A percentile compares a stretch with the other conserved stretches of the same genome.
Evolutionary conservation across 2,797 vertebrate genomes (phyloP).

Genomic region (Semaprochilodus insignis): DNA sequence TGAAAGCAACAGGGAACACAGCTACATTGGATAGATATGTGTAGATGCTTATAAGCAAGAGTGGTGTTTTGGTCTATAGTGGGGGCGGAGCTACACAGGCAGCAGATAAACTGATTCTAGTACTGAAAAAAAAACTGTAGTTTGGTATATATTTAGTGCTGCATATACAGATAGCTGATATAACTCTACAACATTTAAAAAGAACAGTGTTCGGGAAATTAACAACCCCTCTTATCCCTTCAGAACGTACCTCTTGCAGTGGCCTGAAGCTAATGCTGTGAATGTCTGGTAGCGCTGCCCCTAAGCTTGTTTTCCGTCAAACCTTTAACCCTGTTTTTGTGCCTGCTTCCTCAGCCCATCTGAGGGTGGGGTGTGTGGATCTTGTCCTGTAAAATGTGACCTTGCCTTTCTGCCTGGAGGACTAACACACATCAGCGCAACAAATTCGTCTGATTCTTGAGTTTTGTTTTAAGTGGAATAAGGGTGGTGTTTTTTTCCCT

Average conservation of each 20-base stretch:
- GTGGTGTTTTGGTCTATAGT: constrained; percentile 5
- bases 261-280: constrained; percentile 78
- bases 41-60: background rate
- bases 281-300: constrained; percentile 78
- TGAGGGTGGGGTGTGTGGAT: constrained; percentile 41
- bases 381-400: constrained; percentile 42
- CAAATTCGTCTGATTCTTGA: constrained; percentile 40
- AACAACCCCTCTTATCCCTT: constrained; percentile 38
- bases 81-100: background rate
- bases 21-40: background rate
- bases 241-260: constrained; percentile 66
- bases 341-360: constrained; percentile 67
- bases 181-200: constrained; percentile 40
- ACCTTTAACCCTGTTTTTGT: constrained; percentile 74
- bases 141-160: background rate
- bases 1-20: background rate
- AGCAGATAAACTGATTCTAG: constrained; percentile 8
- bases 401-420: constrained; percentile 45
- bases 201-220: constrained; percentile 49
- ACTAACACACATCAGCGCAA: constrained; percentile 34
- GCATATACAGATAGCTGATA: constrained; percentile 32
- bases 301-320: constrained; percentile 61
- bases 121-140: background rate
- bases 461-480: constrained; percentile 38
- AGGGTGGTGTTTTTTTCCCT: constrained; percentile 33